A percentile compares a stretch with the other conserved stretches of the same genome.
phyloP scores from a whole-genome alignment of 2,113 vertebrate genomes.

The Misgurnus anguillicaudatus region DNA sequence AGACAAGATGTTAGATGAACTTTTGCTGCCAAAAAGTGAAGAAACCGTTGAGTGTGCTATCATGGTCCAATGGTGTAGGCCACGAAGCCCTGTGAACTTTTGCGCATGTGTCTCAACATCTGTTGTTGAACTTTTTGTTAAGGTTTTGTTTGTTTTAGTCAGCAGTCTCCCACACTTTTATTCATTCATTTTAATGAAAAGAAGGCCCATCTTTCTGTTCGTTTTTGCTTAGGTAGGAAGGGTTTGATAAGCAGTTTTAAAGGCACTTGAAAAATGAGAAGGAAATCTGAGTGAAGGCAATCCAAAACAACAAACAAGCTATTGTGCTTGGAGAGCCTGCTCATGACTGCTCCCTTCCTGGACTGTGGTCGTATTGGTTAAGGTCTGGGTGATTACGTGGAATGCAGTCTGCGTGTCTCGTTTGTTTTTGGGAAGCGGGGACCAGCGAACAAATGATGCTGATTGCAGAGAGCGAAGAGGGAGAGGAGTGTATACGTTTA shows the following conservation, averaged over 20 bases:
- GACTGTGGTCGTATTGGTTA: slow-evolving; percentile 38
- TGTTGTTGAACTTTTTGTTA: slow-evolving; percentile 17
- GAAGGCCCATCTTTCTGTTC: slow-evolving; percentile 26
- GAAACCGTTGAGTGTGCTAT: neutral
- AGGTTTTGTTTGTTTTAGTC: neutral
- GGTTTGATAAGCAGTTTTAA: slow-evolving; percentile 43
- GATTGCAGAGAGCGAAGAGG: slow-evolving; percentile 16
- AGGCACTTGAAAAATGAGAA: slow-evolving; percentile 29
- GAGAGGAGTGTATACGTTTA: neutral
- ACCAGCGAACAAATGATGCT: slow-evolving; percentile 48
- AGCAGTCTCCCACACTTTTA: neutral
- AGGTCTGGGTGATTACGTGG: slow-evolving; percentile 57
- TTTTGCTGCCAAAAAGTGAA: slow-evolving; percentile 19
- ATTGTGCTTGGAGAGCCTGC: slow-evolving; percentile 57
- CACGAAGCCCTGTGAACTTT: slow-evolving; percentile 1
- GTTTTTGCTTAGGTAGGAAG: slow-evolving; percentile 13
- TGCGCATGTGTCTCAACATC: slow-evolving; percentile 23
- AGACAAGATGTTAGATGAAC: slow-evolving; percentile 30
- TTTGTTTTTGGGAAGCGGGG: slow-evolving; percentile 50
- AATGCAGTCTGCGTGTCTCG: slow-evolving; percentile 55
- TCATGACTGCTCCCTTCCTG: slow-evolving; percentile 62
- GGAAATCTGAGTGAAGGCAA: slow-evolving; percentile 21
- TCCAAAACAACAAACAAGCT: slow-evolving; percentile 65
- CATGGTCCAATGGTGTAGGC: neutral
- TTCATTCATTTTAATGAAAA: neutral